Conservation (phyloP, 2,888 invertebrate species). For the Temnothorax rugatulus region DNA sequence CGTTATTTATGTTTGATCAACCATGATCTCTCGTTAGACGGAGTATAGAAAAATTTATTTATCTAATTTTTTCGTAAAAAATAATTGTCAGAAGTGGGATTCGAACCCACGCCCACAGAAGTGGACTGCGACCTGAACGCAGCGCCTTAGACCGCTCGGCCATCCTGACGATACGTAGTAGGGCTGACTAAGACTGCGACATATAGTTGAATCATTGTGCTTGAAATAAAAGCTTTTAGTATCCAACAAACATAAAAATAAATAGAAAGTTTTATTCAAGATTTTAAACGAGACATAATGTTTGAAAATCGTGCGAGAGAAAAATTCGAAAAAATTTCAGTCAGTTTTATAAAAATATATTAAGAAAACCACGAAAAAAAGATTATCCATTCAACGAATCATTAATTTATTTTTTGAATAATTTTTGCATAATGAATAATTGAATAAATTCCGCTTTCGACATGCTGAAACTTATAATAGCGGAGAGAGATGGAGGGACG, state of each 20-base stretch:
- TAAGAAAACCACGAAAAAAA: neutral
- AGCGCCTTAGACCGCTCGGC: conserved; percentile 92
- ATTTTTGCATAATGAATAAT: too few species aligned
- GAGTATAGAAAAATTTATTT: neutral
- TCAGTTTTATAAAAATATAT: neutral
- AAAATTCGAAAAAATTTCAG: neutral
- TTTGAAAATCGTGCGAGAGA: neutral
- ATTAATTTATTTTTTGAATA: neutral
- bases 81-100: conserved; percentile 92
- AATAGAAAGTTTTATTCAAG: neutral
- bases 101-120: conserved; percentile 94
- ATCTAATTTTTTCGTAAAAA: neutral
- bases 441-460: neutral
- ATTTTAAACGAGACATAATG: neutral
- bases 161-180: neutral
- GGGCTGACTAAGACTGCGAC: neutral
- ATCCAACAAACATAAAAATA: neutral
- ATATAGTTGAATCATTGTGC: neutral
- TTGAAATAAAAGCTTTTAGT: neutral
- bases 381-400: neutral
- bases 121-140: conserved; percentile 94
- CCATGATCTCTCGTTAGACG: too few species aligned
- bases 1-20: too few species aligned
- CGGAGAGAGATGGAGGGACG: neutral
- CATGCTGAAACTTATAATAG: neutral